Evolutionary conservation across 2,113 vertebrate genomes (phyloP), one percentile per base, ranked within the genome.

Genomic region (Bungarus multicinctus): DNA sequence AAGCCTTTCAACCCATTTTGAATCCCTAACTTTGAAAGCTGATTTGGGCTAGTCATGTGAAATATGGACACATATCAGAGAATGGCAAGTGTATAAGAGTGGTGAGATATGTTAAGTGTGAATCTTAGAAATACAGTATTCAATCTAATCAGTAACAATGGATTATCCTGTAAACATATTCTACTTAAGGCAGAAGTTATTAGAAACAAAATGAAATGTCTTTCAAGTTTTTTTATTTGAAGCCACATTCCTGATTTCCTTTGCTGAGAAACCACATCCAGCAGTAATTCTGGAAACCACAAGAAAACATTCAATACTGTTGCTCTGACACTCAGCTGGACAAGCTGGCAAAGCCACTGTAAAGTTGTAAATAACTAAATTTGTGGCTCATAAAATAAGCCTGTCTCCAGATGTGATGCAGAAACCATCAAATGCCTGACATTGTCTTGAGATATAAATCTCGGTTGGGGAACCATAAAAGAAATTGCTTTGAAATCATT

Each of bases 401-500:
- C 10, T 94, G 93, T 85, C 85, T 93, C 90, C 87, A 94, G 57
- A 90, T 88, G n/a, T 1, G 0, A 90, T 5, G 1, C 0, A 0
- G 85, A 96, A 95, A 87, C 54, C 58, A 92, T 64, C 85, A 91
- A 2, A 93, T 89, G 74, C 47, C 90, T 92, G 93, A 95, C 53
- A 45, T 93, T 93, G 88, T 10, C 60, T 2, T 22, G 9, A 94
- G 30, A 6, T 94, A 93, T 85, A 95, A 93, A 94, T 92, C 91
- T 94, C n/a, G 92, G 53, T 93, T 93, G 90, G 92, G 91, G 3
- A 81, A 91, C 34, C 93, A 90, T 95, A 89, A 96, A 95, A 95
- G 87, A 27, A 93, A 90, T 87, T 94, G 54, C 93, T 94, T 10
- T 92, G 55, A 94, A 43, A 92, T 91, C 92, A 91, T 50, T 92